Base-by-base conservation (phyloP, 2,888 invertebrate genomes). In the Ellobium chinense region DNA sequence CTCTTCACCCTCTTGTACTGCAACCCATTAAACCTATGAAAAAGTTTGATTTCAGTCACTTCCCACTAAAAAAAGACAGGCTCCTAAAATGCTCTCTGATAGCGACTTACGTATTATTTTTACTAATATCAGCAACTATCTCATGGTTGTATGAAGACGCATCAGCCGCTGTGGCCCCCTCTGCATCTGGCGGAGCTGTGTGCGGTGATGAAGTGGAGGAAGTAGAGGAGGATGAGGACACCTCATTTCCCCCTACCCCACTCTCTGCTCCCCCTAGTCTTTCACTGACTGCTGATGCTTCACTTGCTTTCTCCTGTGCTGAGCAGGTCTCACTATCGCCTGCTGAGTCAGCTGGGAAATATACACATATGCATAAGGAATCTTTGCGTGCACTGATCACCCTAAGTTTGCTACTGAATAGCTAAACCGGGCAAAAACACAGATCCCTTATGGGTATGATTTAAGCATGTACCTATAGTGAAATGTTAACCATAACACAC, bases 111-210 rank as follows among this genome's bases (percentile, higher is more conserved):
- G 65, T 79, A 72, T 83, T 83, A 65, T 83, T 83, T 80, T 83
- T 83, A 63, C 77, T 82, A 69, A 83, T 82, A 72, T 83, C 82
- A 46, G 83, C 75, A 5, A 80, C 75, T 58, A 80, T 70, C n/a
- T 80, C 80, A 21, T 77, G 81, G 60, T 78, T 81, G 78, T 77
- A 78, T 27, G 81, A 62, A 12, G 72, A 31, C 5, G 62, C 76
- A 21, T 77, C 84, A 29, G 78, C 81, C 70, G 80, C 66, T 4
- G 74, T 76, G 5, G 82, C 82, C 1, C 78, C 62, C n/a, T 75
- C 82, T n/a, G 77, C 12, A 4, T 80, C 82, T 34, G 21, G 39
- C 27, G 63, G 46, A 9, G 14, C n/a, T 18, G 34, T 5, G 3
- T 62, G 75, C 3, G 65, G 66, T 21, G 74, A 65, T 14, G 75